A percentile compares a stretch with the other conserved stretches of the same genome.
These are phyloP conservation scores for Marcusenius ussheri DNA, from an alignment of 2,113 vertebrate genomes.

Conservation along the genomic window DNA sequence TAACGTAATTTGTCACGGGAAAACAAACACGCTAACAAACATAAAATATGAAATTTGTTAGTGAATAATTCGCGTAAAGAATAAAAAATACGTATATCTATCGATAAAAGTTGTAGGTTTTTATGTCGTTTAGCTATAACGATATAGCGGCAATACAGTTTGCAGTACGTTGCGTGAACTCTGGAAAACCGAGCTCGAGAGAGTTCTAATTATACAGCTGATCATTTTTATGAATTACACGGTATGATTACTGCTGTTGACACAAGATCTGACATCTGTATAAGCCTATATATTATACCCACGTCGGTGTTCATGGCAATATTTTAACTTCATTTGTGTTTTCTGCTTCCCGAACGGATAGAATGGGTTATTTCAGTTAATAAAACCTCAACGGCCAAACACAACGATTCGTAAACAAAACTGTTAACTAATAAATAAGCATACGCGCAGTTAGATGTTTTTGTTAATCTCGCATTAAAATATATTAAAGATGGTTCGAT, in stretches of 20 bases:
- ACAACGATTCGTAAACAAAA: background rate
- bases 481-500: background rate
- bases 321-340: background rate
- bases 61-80: background rate
- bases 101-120: background rate
- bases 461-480: background rate
- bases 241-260: slow-evolving; percentile 15
- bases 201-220: background rate
- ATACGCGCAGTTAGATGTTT: background rate
- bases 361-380: background rate
- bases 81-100: background rate
- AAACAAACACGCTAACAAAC: background rate
- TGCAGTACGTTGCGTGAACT: background rate
- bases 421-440: background rate
- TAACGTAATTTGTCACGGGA: background rate
- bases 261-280: background rate
- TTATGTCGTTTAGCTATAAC: background rate
- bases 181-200: background rate
- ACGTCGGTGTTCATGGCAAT: background rate
- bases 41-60: background rate
- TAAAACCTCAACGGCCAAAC: background rate
- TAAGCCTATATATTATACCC: background rate
- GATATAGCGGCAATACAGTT: background rate
- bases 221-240: slow-evolving; percentile 10
- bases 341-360: background rate